Percentiles rank a stretch among this genome's conserved stretches.
phyloP scores from a whole-genome alignment of 2,797 vertebrate genomes.

The Sus cebifrons region DNA sequence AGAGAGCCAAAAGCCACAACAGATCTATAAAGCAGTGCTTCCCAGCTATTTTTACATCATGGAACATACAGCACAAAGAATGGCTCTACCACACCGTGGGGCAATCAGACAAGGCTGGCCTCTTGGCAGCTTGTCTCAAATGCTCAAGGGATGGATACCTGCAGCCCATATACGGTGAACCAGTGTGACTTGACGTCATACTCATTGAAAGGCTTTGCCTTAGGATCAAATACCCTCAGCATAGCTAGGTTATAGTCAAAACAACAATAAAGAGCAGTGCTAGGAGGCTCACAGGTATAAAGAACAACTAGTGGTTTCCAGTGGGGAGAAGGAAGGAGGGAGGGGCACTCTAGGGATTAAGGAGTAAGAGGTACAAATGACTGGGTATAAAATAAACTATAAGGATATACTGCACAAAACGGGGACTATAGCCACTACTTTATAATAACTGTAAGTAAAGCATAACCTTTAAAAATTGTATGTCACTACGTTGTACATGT shows the following conservation, averaged over 20 bases:
- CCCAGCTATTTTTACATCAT: background rate
- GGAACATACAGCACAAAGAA: background rate
- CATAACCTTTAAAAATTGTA: background rate
- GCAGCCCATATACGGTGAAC: background rate
- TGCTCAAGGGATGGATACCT: background rate
- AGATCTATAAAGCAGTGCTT: background rate
- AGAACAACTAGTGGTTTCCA: background rate
- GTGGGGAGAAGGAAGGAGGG: background rate
- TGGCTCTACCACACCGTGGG: background rate
- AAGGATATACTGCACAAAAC: no score
- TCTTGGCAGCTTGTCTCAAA: background rate
- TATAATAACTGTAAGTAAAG: background rate
- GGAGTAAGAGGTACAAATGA: background rate
- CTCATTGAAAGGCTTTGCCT: background rate
- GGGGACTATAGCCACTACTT: background rate
- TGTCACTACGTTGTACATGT: background rate
- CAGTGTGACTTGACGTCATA: background rate
- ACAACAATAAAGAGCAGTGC: background rate
- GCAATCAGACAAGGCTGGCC: background rate
- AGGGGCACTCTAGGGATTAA: background rate
- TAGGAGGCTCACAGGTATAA: background rate
- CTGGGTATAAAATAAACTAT: background rate
- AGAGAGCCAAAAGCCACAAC: background rate
- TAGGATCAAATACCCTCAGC: background rate
- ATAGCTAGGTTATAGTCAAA: background rate